phyloP scores from a whole-genome alignment of 30 jellyfish, hydroid and myxozoan species.

The Haliclystus octoradiatus region DNA sequence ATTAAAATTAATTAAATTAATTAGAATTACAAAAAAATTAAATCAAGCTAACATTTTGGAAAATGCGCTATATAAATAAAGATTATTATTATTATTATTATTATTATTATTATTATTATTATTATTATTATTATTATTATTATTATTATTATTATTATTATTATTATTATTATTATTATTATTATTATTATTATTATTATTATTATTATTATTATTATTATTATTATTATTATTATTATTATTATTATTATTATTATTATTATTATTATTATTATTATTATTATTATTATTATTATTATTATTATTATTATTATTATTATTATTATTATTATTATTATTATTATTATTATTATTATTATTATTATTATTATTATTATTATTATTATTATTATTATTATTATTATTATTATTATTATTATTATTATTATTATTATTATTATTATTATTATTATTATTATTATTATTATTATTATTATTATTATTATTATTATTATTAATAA shows the following conservation, averaged over 20 bases:
- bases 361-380: not conserved
- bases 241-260: not conserved
- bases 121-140: not conserved
- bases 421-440: not conserved
- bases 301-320: not conserved
- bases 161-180: not conserved
- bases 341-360: not conserved
- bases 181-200: not conserved
- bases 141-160: not conserved
- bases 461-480: not conserved
- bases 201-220: not conserved
- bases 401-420: not conserved
- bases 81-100: too few relatives aligned
- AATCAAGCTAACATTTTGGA: too few relatives aligned
- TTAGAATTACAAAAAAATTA: too few relatives aligned
- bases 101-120: not conserved
- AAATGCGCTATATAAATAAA: too few relatives aligned
- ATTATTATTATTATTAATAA: not conserved
- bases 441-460: not conserved
- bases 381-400: not conserved
- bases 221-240: not conserved
- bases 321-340: not conserved
- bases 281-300: not conserved
- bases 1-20: too few relatives aligned
- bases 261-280: not conserved